These are phyloP conservation scores for Catharus minimus DNA, from an alignment of 2,113 vertebrate genomes.

Conservation along the genomic window DNA sequence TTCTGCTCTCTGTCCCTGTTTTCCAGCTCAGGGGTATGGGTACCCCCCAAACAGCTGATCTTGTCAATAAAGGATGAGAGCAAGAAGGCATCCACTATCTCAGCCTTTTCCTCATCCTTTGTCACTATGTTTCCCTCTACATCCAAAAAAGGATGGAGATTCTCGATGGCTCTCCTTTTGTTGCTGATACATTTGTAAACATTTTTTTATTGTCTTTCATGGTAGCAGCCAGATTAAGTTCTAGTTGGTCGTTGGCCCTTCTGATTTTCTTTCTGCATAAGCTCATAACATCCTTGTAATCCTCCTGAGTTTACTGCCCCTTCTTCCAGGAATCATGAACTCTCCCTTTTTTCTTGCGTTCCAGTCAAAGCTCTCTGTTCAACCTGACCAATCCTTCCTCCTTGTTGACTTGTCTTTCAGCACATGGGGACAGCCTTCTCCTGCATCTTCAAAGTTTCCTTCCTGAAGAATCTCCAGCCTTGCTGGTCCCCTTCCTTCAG, in stretches of 20 bases:
- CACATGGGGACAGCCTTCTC: not conserved
- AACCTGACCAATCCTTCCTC: not conserved
- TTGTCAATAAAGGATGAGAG: not conserved
- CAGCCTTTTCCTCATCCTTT: not conserved
- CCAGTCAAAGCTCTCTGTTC: not conserved
- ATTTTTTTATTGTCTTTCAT: not conserved
- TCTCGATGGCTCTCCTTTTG: not conserved
- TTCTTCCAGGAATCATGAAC: not conserved
- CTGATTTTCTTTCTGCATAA: not conserved
- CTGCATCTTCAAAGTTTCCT: not conserved
- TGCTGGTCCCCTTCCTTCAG: not conserved
- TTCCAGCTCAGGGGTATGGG: not conserved
- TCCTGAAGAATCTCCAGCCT: not conserved
- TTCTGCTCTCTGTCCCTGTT: not conserved
- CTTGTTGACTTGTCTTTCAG: not conserved
- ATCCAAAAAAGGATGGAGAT: not conserved
- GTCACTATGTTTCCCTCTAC: not conserved
- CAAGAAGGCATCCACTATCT: not conserved
- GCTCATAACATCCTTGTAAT: not conserved
- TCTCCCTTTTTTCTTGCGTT: not conserved
- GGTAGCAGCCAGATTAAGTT: not conserved
- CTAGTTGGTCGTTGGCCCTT: not conserved
- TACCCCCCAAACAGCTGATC: not conserved
- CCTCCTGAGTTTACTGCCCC: not conserved
- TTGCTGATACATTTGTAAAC: not conserved